phyloP scores from a whole-genome alignment of 2,797 vertebrate genomes.

The Leuciscus waleckii region DNA sequence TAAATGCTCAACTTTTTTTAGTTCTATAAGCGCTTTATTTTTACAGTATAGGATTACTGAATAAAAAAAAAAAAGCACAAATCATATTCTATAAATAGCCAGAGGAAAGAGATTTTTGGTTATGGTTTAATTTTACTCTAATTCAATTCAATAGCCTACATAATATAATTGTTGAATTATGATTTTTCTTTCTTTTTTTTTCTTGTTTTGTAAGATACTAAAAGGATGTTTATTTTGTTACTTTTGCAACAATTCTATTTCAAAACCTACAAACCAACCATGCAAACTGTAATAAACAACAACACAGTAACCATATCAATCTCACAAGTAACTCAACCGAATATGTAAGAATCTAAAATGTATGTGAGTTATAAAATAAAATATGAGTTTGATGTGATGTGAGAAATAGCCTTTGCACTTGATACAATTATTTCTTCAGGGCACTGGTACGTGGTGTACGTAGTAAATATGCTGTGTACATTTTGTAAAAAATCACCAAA shows the following conservation, averaged over 20 bases:
- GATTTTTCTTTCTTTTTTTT: too few relatives aligned
- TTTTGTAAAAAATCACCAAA: background rate
- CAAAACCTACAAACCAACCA: background rate
- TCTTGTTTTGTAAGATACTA: background rate
- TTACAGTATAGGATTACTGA: background rate
- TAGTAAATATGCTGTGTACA: background rate
- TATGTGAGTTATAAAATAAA: background rate
- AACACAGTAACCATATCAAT: background rate
- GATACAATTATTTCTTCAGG: background rate
- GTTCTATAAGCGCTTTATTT: background rate
- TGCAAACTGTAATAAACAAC: background rate
- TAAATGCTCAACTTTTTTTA: too few relatives aligned
- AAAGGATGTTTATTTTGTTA: too few relatives aligned
- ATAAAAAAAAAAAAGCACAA: background rate
- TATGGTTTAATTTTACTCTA: background rate
- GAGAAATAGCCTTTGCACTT: background rate
- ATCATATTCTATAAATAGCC: background rate
- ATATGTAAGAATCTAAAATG: background rate
- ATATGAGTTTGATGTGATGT: background rate
- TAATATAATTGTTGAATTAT: background rate
- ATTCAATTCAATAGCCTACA: background rate
- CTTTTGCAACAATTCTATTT: too few relatives aligned
- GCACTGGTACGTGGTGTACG: background rate
- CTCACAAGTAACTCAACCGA: background rate
- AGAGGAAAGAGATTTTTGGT: background rate